phyloP scores from a whole-genome alignment of 2,888 invertebrate genomes.

The Oligia latruncula region DNA sequence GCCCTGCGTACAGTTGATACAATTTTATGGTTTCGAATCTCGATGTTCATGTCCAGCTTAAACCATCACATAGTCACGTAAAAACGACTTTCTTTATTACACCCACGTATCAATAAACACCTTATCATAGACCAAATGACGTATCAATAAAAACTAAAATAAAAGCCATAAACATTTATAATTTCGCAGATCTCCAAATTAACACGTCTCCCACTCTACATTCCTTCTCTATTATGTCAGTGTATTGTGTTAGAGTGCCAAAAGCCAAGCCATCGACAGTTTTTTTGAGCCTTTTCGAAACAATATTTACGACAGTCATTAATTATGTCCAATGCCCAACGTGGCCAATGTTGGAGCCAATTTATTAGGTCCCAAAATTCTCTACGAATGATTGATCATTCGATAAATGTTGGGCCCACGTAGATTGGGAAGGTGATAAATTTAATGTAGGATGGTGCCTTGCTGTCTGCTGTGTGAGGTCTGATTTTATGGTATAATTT shows the following conservation, averaged over 20 bases:
- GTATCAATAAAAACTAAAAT: slow-evolving; percentile 47
- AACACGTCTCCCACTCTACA: slow-evolving; percentile 73
- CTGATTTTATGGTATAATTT: background rate
- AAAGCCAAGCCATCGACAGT: slow-evolving; percentile 66
- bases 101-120: slow-evolving; percentile 45
- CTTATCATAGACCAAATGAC: slow-evolving; percentile 26
- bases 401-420: slow-evolving; percentile 50
- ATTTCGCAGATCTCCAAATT: slow-evolving; percentile 69
- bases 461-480: slow-evolving; percentile 74
- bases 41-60: background rate
- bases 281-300: slow-evolving; percentile 71
- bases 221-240: slow-evolving; percentile 54
- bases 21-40: background rate
- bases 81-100: slow-evolving; percentile 9
- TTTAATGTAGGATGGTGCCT: slow-evolving; percentile 57
- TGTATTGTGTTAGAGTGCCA: slow-evolving; percentile 66
- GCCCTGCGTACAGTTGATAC: background rate
- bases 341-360: slow-evolving; percentile 63
- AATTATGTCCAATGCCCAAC: slow-evolving; percentile 69
- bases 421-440: slow-evolving; percentile 52
- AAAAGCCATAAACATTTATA: slow-evolving; percentile 49
- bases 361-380: slow-evolving; percentile 53
- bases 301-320: slow-evolving; percentile 78
- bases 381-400: slow-evolving; percentile 53
- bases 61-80: background rate